Base-by-base conservation (phyloP, 2,888 invertebrate genomes). In the Ichneumon xanthorius region DNA sequence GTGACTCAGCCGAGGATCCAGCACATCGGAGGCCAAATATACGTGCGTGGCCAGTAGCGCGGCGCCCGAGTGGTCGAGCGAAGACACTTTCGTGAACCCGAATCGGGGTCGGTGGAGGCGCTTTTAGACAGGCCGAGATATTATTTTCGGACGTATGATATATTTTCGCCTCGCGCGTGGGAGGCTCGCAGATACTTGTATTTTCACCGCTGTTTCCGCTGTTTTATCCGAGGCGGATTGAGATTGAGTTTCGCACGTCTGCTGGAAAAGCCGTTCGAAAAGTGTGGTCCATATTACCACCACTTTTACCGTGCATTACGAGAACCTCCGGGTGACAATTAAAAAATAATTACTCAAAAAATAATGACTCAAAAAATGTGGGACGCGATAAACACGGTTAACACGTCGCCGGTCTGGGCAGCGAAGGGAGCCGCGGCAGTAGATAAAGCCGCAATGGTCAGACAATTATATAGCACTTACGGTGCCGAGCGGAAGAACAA, bases 61-160 rank as follows among this genome's bases (percentile, higher is more conserved):
- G 45, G 26, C 11, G 30, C 22, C 26, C 76, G 70, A 37, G 68
- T 67, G 9, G 40, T 37, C 30, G 68, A 50, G 45, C 61, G 40
- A 70, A 67, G 78, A 70, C 78, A 79, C 55, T 55, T 68, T 65
- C 58, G 76, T 84, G 76, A 77, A 81, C 72, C 68, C 81, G 55
- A 77, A 84, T 71, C 67, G 75, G n/a, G 84, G 76, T 81, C 84
- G 70, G 40, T 22, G 16, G 16, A 79, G 16, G 33, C 37, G 50
- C 73, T 71, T 84, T 81, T 81, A 81, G 81, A 53, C 14, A 30
- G 37, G 11, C 37, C 65, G 55, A 72, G 80, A 83, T 86, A 87
- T 89, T 91, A 90, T 91, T 91, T 89, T 87, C 84, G 87, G 89
- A 87, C 87, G 85, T 88, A 88, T 87, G 87, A 90, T 88, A 88